These are phyloP conservation scores for Tretioscincus oriximinensis DNA, from an alignment of 2,113 vertebrate genomes.

Conservation along the genomic window DNA sequence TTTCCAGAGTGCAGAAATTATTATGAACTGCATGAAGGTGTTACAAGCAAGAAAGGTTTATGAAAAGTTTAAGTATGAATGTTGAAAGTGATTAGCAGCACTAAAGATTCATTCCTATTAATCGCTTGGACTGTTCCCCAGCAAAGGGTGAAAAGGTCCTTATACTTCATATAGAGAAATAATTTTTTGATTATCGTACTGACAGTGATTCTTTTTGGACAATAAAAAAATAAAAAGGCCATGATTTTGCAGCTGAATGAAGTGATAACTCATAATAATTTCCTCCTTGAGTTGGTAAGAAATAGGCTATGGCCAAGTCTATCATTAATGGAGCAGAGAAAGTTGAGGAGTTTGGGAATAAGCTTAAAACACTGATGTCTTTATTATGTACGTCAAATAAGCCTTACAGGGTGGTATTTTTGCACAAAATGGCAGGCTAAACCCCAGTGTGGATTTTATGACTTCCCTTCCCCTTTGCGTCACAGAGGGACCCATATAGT, in stretches of 20 bases:
- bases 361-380: not conserved
- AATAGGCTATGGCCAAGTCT: not conserved
- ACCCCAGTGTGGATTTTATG: not conserved
- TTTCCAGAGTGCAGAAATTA: too few relatives aligned
- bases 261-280: not conserved
- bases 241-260: not conserved
- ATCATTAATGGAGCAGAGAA: constrained; percentile 24
- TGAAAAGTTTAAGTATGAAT: too few relatives aligned
- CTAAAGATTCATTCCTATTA: too few relatives aligned
- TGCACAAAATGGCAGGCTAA: rapidly evolving
- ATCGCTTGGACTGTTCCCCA: not conserved
- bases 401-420: not conserved
- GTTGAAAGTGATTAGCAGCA: too few relatives aligned
- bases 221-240: not conserved
- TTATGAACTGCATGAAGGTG: too few relatives aligned
- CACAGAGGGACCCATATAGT: not conserved
- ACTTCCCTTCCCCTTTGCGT: not conserved
- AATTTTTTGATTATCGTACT: not conserved
- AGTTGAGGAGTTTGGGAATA: not conserved
- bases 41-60: too few relatives aligned
- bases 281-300: rapidly evolving
- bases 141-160: not conserved
- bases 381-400: not conserved
- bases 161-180: not conserved
- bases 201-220: not conserved